Percentiles rank a stretch among this genome's conserved stretches.
Conservation (phyloP, 2,888 invertebrate species). For the Lissonota sp. region DNA sequence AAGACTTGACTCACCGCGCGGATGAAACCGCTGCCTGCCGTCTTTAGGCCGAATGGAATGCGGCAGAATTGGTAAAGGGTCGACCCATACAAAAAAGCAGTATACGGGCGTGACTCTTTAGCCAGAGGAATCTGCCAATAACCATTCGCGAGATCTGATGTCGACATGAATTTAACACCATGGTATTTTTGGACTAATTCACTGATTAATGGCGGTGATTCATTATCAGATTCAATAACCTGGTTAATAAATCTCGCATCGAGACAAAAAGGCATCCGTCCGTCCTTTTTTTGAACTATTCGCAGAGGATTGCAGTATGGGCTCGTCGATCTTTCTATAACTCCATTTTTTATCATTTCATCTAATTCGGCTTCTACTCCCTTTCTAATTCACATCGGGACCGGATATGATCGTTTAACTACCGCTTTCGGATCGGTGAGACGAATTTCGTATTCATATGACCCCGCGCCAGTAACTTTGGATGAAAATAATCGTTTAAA, state of each 20-base stretch:
- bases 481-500: too few relatives aligned
- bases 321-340: constrained; percentile 62
- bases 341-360: constrained; percentile 66
- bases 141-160: constrained; percentile 64
- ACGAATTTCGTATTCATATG: neutral
- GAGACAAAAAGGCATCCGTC: constrained; percentile 70
- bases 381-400: constrained; percentile 55
- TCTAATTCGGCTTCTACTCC: constrained; percentile 67
- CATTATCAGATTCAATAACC: too few relatives aligned
- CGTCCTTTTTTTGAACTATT: constrained; percentile 73
- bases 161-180: constrained; percentile 59
- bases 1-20: too few relatives aligned
- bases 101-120: constrained; percentile 49
- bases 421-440: too few relatives aligned
- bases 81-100: constrained; percentile 56
- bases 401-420: neutral
- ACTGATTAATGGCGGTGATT: too few relatives aligned
- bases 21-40: too few relatives aligned
- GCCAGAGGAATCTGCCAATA: constrained; percentile 63
- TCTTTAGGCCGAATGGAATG: too few relatives aligned
- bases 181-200: constrained; percentile 71
- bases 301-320: constrained; percentile 73
- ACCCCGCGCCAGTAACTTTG: neutral
- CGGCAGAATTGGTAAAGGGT: constrained; percentile 6
- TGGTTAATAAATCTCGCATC: too few relatives aligned